Evolutionary conservation across 2,113 vertebrate species (phyloP).

Genomic region (Trinectes maculatus): DNA sequence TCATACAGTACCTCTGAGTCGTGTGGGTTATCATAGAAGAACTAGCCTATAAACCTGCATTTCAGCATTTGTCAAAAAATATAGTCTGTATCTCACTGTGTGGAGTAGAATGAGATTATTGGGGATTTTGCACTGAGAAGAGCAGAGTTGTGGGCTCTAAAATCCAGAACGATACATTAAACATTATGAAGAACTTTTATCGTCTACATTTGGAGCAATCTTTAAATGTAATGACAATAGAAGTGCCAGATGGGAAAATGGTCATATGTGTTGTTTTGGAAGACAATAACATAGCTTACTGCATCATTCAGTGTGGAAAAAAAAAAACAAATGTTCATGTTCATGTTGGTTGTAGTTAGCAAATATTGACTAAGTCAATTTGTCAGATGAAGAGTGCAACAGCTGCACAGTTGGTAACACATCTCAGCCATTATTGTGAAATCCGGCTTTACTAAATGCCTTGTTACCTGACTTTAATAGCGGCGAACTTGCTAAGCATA

Average conservation of each 20-base stretch:
- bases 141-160: slow-evolving; percentile 4
- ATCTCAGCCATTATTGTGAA: slow-evolving; percentile 3
- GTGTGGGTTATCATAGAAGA: background rate
- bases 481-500: background rate
- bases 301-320: background rate
- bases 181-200: too few relatives aligned
- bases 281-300: too few relatives aligned
- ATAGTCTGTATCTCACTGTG: background rate
- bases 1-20: background rate
- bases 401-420: slow-evolving; percentile 24
- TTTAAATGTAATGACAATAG: too few relatives aligned
- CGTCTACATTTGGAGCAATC: too few relatives aligned
- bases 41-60: background rate
- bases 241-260: too few relatives aligned
- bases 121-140: background rate
- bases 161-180: too few relatives aligned
- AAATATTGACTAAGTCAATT: too few relatives aligned
- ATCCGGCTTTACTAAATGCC: background rate
- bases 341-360: background rate
- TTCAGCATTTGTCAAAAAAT: background rate
- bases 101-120: background rate
- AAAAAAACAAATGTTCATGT: too few relatives aligned
- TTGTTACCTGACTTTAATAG: background rate
- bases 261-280: too few relatives aligned
- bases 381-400: background rate